Percentiles rank a stretch among this genome's conserved stretches.
Evolutionary conservation across 2,888 invertebrate genomes (phyloP).

Genomic region (Amphiduros pacificus): DNA sequence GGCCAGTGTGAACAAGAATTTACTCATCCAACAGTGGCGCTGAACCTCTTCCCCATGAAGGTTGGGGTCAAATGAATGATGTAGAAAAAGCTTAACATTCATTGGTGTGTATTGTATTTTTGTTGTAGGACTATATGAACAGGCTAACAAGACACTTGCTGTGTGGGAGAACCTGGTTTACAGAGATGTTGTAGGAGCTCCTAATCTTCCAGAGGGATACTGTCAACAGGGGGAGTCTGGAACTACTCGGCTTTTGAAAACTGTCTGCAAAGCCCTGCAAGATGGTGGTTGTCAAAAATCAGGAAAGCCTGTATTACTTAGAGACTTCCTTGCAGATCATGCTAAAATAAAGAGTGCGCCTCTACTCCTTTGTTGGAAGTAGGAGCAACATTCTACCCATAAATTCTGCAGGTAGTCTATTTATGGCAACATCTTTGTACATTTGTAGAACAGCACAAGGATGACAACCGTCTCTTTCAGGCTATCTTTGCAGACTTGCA

Average conservation of each 20-base stretch:
- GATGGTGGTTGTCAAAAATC: constrained; percentile 25
- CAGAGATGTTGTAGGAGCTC: constrained; percentile 16
- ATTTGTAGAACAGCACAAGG: background rate
- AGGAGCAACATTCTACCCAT: constrained; percentile 8
- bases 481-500: background rate
- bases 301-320: constrained; percentile 25
- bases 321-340: constrained; percentile 9
- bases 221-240: constrained; percentile 10
- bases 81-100: constrained; percentile 21
- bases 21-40: constrained; percentile 22
- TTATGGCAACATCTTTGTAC: background rate
- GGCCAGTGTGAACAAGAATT: constrained; percentile 20
- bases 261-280: constrained; percentile 27
- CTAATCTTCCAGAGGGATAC: constrained; percentile 6
- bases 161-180: constrained; percentile 23
- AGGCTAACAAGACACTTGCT: constrained; percentile 19
- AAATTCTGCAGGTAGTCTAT: constrained; percentile 10
- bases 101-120: constrained; percentile 27
- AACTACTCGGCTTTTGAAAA: constrained; percentile 21
- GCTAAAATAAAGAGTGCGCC: constrained; percentile 15
- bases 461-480: background rate
- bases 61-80: constrained; percentile 15
- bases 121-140: constrained; percentile 23
- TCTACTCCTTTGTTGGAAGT: constrained; percentile 15
- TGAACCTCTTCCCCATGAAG: constrained; percentile 15